These are phyloP conservation scores for Pachydiplax longipennis DNA, from an alignment of 2,888 invertebrate genomes.

Conservation along the genomic window DNA sequence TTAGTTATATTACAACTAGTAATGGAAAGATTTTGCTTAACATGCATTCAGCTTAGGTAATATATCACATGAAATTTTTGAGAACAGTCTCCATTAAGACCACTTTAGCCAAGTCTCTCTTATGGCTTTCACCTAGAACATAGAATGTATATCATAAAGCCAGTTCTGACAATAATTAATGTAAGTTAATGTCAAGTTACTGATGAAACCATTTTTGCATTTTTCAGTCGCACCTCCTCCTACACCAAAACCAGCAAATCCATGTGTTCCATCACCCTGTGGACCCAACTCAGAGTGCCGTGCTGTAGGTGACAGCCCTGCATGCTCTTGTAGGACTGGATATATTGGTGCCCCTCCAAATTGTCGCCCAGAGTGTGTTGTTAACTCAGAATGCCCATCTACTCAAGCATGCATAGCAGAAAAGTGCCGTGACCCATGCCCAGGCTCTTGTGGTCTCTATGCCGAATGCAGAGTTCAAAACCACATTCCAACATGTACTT, in stretches of 20 bases:
- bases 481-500: slow-evolving; percentile 53
- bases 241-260: slow-evolving; percentile 71
- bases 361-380: slow-evolving; percentile 54
- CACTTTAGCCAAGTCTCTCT: too few species aligned
- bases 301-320: slow-evolving; percentile 65
- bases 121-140: too few species aligned
- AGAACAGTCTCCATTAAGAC: too few species aligned
- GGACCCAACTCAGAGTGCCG: slow-evolving; percentile 66
- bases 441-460: slow-evolving; percentile 51
- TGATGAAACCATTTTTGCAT: slow-evolving; percentile 49
- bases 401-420: slow-evolving; percentile 57
- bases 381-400: slow-evolving; percentile 54
- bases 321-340: slow-evolving; percentile 55
- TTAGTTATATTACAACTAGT: too few species aligned
- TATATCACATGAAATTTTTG: too few species aligned
- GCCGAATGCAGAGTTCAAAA: slow-evolving; percentile 52
- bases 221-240: slow-evolving; percentile 54
- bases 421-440: slow-evolving; percentile 55
- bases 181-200: neutral
- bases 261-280: slow-evolving; percentile 74
- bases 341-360: slow-evolving; percentile 55
- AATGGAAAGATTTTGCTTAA: too few species aligned
- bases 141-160: too few species aligned
- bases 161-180: too few species aligned
- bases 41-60: too few species aligned